Percentiles rank a stretch among this genome's conserved stretches.
phyloP scores from a whole-genome alignment of 2,888 invertebrate species.

The Rhopalosiphum nymphaeae region DNA sequence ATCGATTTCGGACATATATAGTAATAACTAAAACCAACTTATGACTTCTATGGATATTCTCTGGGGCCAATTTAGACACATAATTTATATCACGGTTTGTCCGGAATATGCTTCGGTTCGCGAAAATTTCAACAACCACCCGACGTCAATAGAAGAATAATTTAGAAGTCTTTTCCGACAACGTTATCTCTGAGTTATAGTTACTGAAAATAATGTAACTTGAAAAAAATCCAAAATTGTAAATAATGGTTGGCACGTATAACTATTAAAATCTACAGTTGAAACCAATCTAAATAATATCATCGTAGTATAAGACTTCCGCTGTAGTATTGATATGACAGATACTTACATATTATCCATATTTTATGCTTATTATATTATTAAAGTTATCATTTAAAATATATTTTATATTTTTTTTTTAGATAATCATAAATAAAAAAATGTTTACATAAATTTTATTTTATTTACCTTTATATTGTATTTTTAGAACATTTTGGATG shows the following conservation, averaged over 20 bases:
- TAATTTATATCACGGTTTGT: slow-evolving; percentile 5
- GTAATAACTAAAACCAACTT: not conserved
- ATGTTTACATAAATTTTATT: not conserved
- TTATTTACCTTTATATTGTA: not conserved
- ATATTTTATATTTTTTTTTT: not conserved
- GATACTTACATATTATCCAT: not conserved
- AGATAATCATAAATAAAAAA: not conserved
- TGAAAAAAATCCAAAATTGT: not conserved
- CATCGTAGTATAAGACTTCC: not conserved
- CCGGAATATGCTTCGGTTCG: not conserved
- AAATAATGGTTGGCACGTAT: not conserved
- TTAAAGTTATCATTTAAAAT: not conserved
- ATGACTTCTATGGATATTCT: not conserved
- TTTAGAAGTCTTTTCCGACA: not conserved
- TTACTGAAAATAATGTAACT: not conserved
- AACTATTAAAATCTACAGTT: not conserved
- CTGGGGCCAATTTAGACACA: not conserved
- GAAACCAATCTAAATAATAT: not conserved
- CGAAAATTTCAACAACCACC: not conserved
- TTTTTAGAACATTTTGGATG: not conserved
- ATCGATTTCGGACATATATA: not conserved
- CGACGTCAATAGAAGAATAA: not conserved
- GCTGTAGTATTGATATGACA: not conserved
- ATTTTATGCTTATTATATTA: not conserved
- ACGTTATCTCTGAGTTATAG: not conserved